Percentiles rank a stretch among this genome's conserved stretches.
These are phyloP conservation scores for Palythoa heliodiscus DNA, from an alignment of 92 coral and sea anemone genomes.

Conservation along the genomic window DNA sequence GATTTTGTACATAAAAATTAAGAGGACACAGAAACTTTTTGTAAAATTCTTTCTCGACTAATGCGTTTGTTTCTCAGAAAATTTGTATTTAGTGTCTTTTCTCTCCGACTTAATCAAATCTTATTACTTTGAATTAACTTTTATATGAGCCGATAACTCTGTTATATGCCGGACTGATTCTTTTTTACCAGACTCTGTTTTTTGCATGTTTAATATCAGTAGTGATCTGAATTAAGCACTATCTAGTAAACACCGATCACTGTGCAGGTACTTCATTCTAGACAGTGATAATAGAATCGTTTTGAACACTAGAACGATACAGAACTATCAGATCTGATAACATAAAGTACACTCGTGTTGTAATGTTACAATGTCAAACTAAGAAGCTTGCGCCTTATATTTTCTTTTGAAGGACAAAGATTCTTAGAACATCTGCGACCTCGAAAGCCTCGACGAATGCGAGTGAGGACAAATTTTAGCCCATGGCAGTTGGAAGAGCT, in stretches of 20 bases:
- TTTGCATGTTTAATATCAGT: constrained; percentile 14
- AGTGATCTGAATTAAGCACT: background rate
- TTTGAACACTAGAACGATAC: no score
- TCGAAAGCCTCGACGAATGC: constrained; percentile 92
- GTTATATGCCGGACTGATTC: background rate
- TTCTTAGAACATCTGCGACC: constrained; percentile 82
- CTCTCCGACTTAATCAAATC: background rate
- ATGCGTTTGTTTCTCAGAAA: background rate
- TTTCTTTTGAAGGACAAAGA: constrained; percentile 68
- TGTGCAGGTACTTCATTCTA: background rate
- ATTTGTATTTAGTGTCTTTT: background rate
- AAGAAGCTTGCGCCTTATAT: background rate
- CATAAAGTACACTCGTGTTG: background rate
- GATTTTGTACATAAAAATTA: background rate
- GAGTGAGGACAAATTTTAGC: constrained; percentile 94
- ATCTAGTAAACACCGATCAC: background rate
- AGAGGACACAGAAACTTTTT: background rate
- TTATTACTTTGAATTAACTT: background rate
- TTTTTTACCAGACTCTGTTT: background rate
- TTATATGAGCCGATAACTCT: background rate
- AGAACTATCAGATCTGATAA: background rate
- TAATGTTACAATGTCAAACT: background rate
- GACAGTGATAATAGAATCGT: background rate
- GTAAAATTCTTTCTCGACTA: background rate
- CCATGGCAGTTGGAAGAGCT: constrained; percentile 99